Base-by-base conservation (phyloP, 1,140 invertebrate species). In the Monomorium pharaonis region DNA sequence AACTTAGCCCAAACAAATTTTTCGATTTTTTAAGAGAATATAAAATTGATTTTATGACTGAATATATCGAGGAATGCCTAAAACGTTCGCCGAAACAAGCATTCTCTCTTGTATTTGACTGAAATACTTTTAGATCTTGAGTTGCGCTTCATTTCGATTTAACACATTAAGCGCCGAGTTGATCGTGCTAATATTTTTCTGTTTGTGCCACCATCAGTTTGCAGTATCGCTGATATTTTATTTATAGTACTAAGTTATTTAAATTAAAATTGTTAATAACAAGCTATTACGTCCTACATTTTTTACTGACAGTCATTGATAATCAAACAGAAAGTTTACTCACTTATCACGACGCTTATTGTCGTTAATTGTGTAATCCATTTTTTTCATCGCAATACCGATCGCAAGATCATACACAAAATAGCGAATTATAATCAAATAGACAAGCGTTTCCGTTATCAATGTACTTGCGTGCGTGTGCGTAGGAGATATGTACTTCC, bases 361-460 rank as follows among this genome's bases (percentile, higher is more conserved):
- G 37, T 37, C 7, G 37, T 37, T 37, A 37, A 37, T 37, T 37
- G 30, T 21, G n/a, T 30, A 30, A 56, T 56, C 16, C 24, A 14
- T 72, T 56, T 58, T 27, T 54, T 54, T 56, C 5, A 16, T 37
- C 18, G 16, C 18, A 37, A 75, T 9, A 14, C 6, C 16, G n/a
- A 63, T 78, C 33, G 27, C 14, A 7, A 47, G 27, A 12, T 80
- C 24, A 54, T 37, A 30, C 54, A 10, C 18, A 65, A 56, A 70
- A 83, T 44, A 42, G 42, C 67, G 24, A 9, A 81, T 81, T 83
- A 72, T 58, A 83, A 83, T 83, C 51, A 83, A 83, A 83, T n/a
- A 47, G 18, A 78, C 44, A 44, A 58, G 51, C 6, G 37, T 83
- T 83, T 49, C 24, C 37, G 42, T 74, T 47, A 47, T 9, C 24